These are phyloP conservation scores for Nilaparvata lugens DNA, from an alignment of 1,140 invertebrate species.

Conservation along the genomic window DNA sequence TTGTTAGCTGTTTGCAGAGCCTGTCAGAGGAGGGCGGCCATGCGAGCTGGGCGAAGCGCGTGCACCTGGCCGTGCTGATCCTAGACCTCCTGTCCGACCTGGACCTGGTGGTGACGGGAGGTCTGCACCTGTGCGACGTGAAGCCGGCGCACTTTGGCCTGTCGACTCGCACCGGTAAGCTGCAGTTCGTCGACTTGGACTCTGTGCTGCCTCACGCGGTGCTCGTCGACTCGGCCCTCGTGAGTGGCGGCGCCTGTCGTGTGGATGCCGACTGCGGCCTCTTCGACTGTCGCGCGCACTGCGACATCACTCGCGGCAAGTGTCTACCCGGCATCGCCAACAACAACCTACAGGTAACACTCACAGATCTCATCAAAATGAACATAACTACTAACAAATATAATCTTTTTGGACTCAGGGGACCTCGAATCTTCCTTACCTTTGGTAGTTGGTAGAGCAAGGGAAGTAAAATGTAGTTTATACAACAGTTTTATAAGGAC, in stretches of 20 bases:
- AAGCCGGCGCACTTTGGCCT: conserved; percentile 57
- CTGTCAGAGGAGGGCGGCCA: conserved; percentile 28
- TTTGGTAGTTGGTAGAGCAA: too few species aligned
- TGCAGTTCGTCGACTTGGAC: conserved; percentile 52
- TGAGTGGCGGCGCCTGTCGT: conserved; percentile 38
- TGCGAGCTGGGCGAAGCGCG: conserved; percentile 39
- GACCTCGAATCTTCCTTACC: too few species aligned
- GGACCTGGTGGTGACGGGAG: conserved; percentile 44
- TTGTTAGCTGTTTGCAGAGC: conserved; percentile 20
- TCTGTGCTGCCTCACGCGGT: conserved; percentile 41
- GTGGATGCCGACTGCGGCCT: conserved; percentile 51
- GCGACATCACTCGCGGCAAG: conserved; percentile 37
- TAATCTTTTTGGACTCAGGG: too few species aligned
- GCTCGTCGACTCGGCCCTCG: conserved; percentile 35
- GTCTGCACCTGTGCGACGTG: conserved; percentile 53
- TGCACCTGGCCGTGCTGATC: conserved; percentile 47
- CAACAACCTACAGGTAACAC: conserved; percentile 53
- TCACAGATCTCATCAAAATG: too few species aligned
- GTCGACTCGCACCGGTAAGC: conserved; percentile 37
- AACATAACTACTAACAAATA: too few species aligned
- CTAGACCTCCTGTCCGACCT: conserved; percentile 49
- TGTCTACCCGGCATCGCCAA: conserved; percentile 46
- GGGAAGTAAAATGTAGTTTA: too few species aligned
- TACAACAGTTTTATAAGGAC: too few species aligned
- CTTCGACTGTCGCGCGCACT: conserved; percentile 52